Percentiles rank a stretch among this genome's conserved stretches.
Conservation (phyloP, 2,113 vertebrate genomes). For the Toxotes chatareus region DNA sequence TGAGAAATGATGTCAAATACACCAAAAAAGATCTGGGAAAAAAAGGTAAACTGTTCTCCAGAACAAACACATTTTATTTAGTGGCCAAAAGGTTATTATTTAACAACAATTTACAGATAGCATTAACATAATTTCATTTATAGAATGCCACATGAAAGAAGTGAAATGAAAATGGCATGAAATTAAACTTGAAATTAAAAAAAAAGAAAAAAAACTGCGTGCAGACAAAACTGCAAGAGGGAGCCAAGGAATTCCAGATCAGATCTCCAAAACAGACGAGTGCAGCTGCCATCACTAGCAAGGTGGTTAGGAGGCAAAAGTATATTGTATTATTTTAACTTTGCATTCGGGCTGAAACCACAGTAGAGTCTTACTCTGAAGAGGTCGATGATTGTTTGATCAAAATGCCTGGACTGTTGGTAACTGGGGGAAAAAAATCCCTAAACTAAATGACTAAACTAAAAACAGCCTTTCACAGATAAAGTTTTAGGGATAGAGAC, state of each 20-base stretch:
- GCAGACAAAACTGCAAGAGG: background rate
- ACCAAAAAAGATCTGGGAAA: background rate
- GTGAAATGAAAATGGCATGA: constrained; percentile 8
- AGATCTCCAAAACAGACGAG: constrained; percentile 25
- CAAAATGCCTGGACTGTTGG: background rate
- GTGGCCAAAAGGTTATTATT: constrained; percentile 9
- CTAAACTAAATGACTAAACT: background rate
- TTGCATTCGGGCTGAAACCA: background rate
- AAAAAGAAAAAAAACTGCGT: background rate
- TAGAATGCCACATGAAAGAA: background rate
- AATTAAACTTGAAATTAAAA: background rate
- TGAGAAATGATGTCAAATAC: constrained; percentile 21
- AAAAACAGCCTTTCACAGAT: background rate
- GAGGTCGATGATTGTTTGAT: background rate
- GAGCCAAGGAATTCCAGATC: constrained; percentile 30
- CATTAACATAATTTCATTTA: background rate
- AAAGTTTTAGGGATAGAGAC: background rate
- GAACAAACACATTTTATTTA: constrained; percentile 7
- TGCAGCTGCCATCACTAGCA: constrained; percentile 37
- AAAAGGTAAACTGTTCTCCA: background rate
- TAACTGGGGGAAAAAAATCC: background rate
- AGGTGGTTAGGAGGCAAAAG: constrained; percentile 7
- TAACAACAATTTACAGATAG: constrained; percentile 8
- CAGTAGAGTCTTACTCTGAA: background rate
- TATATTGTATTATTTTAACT: constrained; percentile 29